These are phyloP conservation scores for Rhopalosiphum maidis DNA, from an alignment of 1,140 invertebrate genomes.

Conservation along the genomic window DNA sequence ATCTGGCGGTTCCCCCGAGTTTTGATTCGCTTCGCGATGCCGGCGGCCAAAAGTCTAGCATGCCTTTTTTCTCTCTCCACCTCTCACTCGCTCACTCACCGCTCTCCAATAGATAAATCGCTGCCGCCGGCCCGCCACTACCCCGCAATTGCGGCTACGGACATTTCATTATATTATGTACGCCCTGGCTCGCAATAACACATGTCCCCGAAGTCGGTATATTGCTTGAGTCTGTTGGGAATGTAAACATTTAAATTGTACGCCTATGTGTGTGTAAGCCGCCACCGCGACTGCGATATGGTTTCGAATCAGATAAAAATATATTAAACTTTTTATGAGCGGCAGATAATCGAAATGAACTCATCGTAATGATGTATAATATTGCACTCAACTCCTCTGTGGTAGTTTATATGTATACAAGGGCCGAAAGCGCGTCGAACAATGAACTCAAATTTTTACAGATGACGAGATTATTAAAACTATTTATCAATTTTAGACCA, in stretches of 20 bases:
- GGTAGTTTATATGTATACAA: not conserved
- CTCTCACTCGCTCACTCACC: no score
- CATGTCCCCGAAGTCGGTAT: slow-evolving; percentile 49
- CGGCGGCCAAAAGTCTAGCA: slow-evolving; percentile 45
- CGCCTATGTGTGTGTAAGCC: slow-evolving; percentile 14
- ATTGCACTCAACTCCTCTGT: slow-evolving; percentile 17
- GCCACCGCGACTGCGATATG: not conserved
- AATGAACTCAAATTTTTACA: slow-evolving; percentile 11
- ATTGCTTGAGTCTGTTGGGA: not conserved
- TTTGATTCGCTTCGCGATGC: slow-evolving; percentile 36
- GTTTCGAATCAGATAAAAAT: slow-evolving; percentile 36
- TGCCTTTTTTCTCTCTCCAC: not conserved
- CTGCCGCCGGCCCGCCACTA: not conserved
- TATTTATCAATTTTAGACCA: slow-evolving; percentile 16
- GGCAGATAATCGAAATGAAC: slow-evolving; percentile 39
- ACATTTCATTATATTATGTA: slow-evolving; percentile 51
- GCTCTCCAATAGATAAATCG: slow-evolving; percentile 32
- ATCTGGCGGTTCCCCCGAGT: slow-evolving; percentile 56
- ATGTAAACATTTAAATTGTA: slow-evolving; percentile 50
- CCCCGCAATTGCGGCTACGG: slow-evolving; percentile 42
- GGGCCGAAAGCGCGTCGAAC: not conserved
- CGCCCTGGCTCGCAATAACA: slow-evolving; percentile 42
- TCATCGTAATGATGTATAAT: slow-evolving; percentile 40
- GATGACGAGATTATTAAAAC: slow-evolving; percentile 7
- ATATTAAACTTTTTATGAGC: slow-evolving; percentile 40